Percentiles rank a stretch among this genome's conserved stretches.
Conservation (phyloP, 2,797 vertebrate species). For the Kryptopterus vitreolus region DNA sequence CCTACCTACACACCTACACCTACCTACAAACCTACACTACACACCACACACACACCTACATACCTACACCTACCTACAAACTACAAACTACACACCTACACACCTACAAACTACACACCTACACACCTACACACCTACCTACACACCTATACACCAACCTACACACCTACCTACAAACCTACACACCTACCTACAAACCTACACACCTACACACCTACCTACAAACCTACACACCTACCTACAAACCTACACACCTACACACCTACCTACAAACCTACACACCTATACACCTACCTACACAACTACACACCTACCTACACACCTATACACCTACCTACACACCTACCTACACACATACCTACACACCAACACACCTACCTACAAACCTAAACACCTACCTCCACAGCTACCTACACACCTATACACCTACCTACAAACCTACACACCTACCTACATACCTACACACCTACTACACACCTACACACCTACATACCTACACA, state of each 20-base stretch:
- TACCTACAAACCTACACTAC: conserved; percentile 91
- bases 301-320: conserved; percentile 86
- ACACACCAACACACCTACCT: neutral
- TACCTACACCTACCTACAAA: neutral
- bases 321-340: neutral
- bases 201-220: neutral
- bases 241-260: conserved; percentile 84
- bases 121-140: neutral
- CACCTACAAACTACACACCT: conserved; percentile 86
- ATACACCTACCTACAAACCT: neutral
- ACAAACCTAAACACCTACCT: neutral
- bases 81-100: no score
- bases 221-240: conserved; percentile 79
- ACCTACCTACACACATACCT: neutral
- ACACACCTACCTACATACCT: neutral
- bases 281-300: no score
- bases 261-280: neutral
- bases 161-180: neutral
- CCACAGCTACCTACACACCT: neutral
- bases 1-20: conserved; percentile 51
- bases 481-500: neutral
- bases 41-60: neutral
- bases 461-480: neutral
- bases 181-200: neutral
- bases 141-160: neutral